Conservation (phyloP, 2,113 vertebrate species). For the Sapayoa aenigma region DNA sequence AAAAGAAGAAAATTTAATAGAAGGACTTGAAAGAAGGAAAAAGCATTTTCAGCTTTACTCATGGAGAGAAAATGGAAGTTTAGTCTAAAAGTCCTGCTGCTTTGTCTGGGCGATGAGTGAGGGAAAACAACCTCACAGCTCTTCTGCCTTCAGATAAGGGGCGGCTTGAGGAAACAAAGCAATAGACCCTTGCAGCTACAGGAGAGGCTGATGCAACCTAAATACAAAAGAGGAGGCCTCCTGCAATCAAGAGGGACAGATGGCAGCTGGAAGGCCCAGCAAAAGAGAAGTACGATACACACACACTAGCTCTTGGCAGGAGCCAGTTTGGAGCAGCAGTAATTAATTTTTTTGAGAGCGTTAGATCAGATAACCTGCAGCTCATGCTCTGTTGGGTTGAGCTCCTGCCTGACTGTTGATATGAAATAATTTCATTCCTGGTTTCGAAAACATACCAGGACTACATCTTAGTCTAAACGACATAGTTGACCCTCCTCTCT, state of each 20-base stretch:
- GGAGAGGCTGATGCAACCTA: background rate
- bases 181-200: background rate
- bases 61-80: background rate
- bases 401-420: background rate
- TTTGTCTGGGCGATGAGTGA: background rate
- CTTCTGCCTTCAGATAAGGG: background rate
- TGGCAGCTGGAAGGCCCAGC: background rate
- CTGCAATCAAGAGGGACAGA: background rate
- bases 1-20: background rate
- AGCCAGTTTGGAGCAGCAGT: background rate
- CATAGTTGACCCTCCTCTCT: background rate
- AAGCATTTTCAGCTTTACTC: background rate
- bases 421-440: background rate
- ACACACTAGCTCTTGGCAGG: background rate
- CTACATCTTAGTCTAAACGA: background rate
- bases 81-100: background rate
- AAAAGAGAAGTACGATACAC: background rate
- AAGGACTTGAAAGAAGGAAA: background rate
- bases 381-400: background rate
- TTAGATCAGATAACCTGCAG: background rate
- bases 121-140: background rate
- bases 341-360: background rate
- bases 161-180: background rate
- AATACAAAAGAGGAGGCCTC: background rate
- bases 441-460: background rate